Conservation (phyloP, 2,797 vertebrate genomes). For the Phalanger gymnotis region DNA sequence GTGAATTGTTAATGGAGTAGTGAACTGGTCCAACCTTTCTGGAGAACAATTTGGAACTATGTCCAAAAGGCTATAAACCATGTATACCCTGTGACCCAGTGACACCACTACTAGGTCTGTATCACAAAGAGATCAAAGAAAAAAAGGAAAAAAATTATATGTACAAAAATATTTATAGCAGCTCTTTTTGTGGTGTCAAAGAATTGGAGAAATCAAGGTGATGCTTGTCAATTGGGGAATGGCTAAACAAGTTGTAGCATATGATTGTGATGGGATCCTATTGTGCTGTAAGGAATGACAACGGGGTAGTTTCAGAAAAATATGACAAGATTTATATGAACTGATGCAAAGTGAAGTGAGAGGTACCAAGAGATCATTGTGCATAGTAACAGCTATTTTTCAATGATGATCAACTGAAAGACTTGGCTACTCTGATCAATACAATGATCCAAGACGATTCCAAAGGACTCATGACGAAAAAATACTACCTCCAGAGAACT, state of each 20-base stretch:
- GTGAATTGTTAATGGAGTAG: neutral
- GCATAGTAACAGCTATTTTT: neutral
- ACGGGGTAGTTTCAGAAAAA: neutral
- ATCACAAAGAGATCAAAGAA: neutral
- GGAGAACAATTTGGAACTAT: neutral
- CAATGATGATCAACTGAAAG: neutral
- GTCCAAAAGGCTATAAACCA: neutral
- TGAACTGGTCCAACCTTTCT: neutral
- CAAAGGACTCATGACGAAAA: neutral
- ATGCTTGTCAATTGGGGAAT: neutral
- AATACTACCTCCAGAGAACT: neutral
- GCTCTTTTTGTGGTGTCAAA: neutral
- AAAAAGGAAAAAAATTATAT: neutral
- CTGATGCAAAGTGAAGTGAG: neutral
- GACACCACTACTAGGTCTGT: neutral
- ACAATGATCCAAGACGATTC: neutral
- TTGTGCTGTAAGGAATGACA: neutral
- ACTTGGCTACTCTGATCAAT: neutral
- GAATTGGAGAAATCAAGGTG: neutral
- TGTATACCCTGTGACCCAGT: neutral
- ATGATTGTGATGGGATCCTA: neutral
- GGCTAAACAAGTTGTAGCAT: neutral
- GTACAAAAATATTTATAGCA: neutral
- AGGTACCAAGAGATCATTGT: neutral
- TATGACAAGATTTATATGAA: neutral